phyloP scores from a whole-genome alignment of 2,797 vertebrate species.

The Paedocypris micromegethes region DNA sequence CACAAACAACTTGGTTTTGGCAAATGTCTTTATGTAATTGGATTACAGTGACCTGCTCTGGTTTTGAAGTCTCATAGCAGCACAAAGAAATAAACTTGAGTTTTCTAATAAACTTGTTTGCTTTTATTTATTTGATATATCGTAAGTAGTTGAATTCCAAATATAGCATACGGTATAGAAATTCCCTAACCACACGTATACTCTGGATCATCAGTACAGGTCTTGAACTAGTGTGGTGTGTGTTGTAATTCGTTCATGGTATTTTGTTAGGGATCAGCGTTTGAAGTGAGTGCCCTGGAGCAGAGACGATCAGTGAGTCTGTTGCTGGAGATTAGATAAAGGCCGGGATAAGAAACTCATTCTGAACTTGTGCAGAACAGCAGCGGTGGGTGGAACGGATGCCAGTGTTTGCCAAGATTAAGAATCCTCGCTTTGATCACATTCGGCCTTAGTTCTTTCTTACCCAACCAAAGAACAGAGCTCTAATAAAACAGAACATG shows the following conservation, averaged over 20 bases:
- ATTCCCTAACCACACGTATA: no score
- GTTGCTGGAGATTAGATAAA: slow-evolving; percentile 20
- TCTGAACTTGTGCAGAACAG: slow-evolving; percentile 10
- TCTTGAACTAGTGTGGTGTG: neutral
- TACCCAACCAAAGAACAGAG: neutral
- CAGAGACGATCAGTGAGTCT: slow-evolving; percentile 8
- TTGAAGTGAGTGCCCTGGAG: slow-evolving; percentile 11
- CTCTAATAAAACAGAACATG: neutral
- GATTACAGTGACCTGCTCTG: no score
- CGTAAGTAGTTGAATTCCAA: no score
- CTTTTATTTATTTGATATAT: no score
- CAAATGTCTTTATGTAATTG: no score
- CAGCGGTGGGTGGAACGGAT: slow-evolving; percentile 5
- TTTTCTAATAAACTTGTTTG: no score
- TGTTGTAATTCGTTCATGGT: neutral
- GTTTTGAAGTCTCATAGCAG: no score
- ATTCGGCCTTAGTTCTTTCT: slow-evolving; percentile 11
- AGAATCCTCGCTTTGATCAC: slow-evolving; percentile 22
- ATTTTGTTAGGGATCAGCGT: slow-evolving; percentile 9
- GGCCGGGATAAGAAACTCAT: slow-evolving; percentile 16
- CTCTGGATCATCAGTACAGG: neutral
- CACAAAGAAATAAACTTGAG: no score
- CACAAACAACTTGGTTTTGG: no score
- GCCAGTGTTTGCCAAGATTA: slow-evolving; percentile 18
- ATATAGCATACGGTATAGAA: no score